Evolutionary conservation across 2,888 invertebrate genomes (phyloP).

Genomic region (Pimpla rufipes): DNA sequence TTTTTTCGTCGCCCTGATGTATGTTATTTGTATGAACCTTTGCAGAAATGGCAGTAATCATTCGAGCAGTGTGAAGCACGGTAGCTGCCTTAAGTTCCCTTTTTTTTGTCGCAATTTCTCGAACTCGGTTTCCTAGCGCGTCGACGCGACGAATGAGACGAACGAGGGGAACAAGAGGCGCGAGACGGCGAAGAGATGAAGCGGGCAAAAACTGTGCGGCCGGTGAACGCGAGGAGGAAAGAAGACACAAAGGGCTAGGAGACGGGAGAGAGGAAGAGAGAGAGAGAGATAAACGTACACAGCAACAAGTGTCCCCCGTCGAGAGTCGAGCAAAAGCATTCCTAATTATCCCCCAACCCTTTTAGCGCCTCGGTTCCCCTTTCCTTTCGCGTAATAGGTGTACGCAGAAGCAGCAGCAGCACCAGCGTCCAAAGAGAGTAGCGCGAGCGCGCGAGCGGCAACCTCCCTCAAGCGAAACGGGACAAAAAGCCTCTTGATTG

Average conservation of each 20-base stretch:
- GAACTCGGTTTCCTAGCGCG: slow-evolving; percentile 73
- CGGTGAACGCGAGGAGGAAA: slow-evolving; percentile 43
- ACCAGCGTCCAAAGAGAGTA: slow-evolving; percentile 10
- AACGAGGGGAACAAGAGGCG: slow-evolving; percentile 42
- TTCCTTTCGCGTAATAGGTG: slow-evolving; percentile 60
- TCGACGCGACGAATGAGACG: slow-evolving; percentile 29
- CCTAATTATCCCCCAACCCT: slow-evolving; percentile 81
- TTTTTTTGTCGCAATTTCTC: slow-evolving; percentile 86
- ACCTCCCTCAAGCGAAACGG: slow-evolving; percentile 79
- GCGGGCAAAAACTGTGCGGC: slow-evolving; percentile 58
- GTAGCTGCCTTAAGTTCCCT: slow-evolving; percentile 21
- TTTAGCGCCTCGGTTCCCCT: slow-evolving; percentile 62
- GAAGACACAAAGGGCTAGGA: slow-evolving; percentile 39
- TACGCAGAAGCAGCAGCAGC: slow-evolving; percentile 44
- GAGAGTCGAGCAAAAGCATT: slow-evolving; percentile 82
- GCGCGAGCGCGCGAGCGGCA: too few species aligned
- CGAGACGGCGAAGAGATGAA: slow-evolving; percentile 71
- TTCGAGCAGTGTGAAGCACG: neutral
- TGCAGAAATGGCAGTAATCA: too few species aligned
- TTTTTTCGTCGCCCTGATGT: slow-evolving; percentile 26
- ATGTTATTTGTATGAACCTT: too few species aligned
- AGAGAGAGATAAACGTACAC: slow-evolving; percentile 60
- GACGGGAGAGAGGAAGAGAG: slow-evolving; percentile 48
- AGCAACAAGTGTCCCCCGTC: slow-evolving; percentile 85
- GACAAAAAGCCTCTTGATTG: slow-evolving; percentile 84